phyloP scores from a whole-genome alignment of 2,113 vertebrate genomes.

The Tamias sibiricus region DNA sequence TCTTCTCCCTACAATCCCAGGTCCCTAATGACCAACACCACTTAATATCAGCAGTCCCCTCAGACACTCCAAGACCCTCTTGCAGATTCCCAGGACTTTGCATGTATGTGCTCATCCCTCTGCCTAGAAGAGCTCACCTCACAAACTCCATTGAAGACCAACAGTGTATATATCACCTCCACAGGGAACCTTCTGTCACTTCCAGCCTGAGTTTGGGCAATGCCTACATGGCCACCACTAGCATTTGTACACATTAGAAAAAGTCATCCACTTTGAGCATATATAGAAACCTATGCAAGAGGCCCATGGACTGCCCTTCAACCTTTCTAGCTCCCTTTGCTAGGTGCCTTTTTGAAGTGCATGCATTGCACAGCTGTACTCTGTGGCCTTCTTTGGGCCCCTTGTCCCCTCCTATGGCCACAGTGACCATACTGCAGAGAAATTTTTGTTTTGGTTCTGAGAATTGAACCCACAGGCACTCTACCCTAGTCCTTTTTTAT shows the following conservation, averaged over 20 bases:
- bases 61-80: neutral
- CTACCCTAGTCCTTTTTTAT: no score
- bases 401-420: neutral
- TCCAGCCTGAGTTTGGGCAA: neutral
- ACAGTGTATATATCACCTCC: neutral
- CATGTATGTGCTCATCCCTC: neutral
- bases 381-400: neutral
- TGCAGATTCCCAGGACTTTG: neutral
- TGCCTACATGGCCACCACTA: neutral
- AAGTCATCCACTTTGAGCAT: neutral
- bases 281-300: neutral
- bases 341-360: neutral
- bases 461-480: neutral
- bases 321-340: neutral
- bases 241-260: constrained; percentile 22
- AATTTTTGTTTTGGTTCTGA: neutral
- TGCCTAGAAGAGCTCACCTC: neutral
- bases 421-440: constrained; percentile 38
- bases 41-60: neutral
- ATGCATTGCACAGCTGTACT: neutral
- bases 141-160: neutral
- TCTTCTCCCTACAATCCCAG: neutral
- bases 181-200: neutral
- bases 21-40: neutral
- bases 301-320: neutral